Evolutionary conservation across 2,113 vertebrate species (phyloP), one percentile per base, ranked within the genome.

Genomic region (Butorides virescens): DNA sequence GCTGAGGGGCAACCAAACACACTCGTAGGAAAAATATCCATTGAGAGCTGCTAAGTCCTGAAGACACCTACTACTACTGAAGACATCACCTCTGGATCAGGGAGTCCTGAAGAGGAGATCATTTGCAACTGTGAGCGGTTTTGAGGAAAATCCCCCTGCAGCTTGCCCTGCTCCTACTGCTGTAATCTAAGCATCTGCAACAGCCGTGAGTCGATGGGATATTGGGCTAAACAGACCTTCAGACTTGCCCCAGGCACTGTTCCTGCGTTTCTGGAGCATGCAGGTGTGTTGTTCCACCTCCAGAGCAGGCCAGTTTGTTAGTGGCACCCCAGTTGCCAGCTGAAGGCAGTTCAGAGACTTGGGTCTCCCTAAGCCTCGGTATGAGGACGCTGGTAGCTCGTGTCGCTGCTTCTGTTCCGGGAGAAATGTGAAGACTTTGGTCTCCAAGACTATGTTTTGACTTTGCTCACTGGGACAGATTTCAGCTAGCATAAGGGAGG

Each of bases 321-420:
- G 15, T 34, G 49, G 4, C 7, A 0, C n/a, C 50, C 39, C 80
- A 34, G 22, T 19, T 79, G 55, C 72, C 18, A 4, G 9, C 22
- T 29, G 13, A 67, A 52, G 23, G 20, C 12, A 7, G 44, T 20
- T 77, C 8, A 22, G 37, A 18, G 44, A 10, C 17, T 56, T 1
- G 0, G 12, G 2, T 39, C 37, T 82, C 53, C 47, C 29, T 37
- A 5, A 66, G n/a, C 14, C 34, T 55, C 0, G 1, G 2, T 1
- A 27, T 5, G 5, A 42, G 71, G 71, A 26, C 8, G 17, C 26
- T 47, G 68, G 17, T 46, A n/a, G 18, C 68, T 68, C 0, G 0
- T 36, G 37, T 30, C 20, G 7, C 47, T 39, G 58, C 27, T 59
- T 30, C 21, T 56, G 21, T 44, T 52, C 27, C 8, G 37, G 27